Conservation (phyloP, 2,113 vertebrate species). For the Ochotona princeps region DNA sequence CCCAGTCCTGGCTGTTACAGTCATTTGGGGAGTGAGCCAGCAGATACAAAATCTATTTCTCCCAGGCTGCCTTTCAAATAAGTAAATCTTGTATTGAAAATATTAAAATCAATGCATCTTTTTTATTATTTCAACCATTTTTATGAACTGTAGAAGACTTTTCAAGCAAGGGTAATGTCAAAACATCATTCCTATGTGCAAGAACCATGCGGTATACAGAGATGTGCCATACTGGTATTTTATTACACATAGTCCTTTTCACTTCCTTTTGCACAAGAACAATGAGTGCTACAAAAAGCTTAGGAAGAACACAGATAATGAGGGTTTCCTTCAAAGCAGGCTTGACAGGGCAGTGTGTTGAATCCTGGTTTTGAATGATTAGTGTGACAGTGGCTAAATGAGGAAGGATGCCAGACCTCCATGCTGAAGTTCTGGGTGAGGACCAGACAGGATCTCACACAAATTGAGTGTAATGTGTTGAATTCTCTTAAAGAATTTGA, state of each 20-base stretch:
- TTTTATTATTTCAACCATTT: no score
- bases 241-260: neutral
- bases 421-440: neutral
- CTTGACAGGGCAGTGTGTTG: neutral
- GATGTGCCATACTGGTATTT: neutral
- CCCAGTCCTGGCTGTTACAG: no score
- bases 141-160: no score
- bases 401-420: neutral
- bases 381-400: neutral
- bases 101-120: no score
- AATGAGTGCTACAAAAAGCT: neutral
- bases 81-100: no score
- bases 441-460: neutral
- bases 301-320: neutral
- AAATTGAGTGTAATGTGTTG: neutral
- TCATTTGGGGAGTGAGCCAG: no score
- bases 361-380: neutral
- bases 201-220: neutral
- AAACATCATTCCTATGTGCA: neutral
- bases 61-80: no score
- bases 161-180: neutral
- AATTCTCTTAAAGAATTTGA: constrained; percentile 19
- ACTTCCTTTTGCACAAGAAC: constrained; percentile 1
- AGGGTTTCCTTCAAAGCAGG: neutral
- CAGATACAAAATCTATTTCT: no score